These are phyloP conservation scores for Leptinotarsa haldemani DNA, from an alignment of 2,888 invertebrate species.

Conservation along the genomic window DNA sequence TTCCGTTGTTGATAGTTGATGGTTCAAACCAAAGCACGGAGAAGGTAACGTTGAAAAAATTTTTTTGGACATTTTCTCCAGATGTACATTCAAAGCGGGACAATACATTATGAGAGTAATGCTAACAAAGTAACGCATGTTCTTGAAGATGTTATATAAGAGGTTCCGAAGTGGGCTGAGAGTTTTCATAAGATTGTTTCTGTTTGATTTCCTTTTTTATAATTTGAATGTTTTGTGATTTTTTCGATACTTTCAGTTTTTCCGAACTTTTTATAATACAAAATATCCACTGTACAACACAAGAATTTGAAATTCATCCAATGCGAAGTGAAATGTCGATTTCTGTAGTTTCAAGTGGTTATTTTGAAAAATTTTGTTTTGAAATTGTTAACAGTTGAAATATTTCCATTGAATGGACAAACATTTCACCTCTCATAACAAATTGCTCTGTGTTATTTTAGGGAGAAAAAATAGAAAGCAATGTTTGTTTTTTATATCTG, in stretches of 20 bases:
- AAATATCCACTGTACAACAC: constrained; percentile 32
- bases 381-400: constrained; percentile 46
- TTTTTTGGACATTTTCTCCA: constrained; percentile 31
- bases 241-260: background rate
- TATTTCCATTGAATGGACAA: constrained; percentile 59
- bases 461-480: constrained; percentile 66
- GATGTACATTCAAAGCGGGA: constrained; percentile 44
- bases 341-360: constrained; percentile 22
- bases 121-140: background rate
- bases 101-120: background rate
- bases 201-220: background rate
- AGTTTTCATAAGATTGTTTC: background rate
- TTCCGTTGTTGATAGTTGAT: constrained; percentile 55
- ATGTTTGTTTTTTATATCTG: constrained; percentile 75
- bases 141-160: constrained; percentile 23
- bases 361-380: constrained; percentile 39
- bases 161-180: background rate
- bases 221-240: background rate
- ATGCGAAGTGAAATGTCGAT: constrained; percentile 57
- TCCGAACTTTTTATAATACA: constrained; percentile 1
- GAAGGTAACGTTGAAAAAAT: constrained; percentile 17
- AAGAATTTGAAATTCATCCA: constrained; percentile 41
- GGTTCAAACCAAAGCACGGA: constrained; percentile 53
- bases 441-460: constrained; percentile 69
- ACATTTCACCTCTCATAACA: constrained; percentile 64